These are phyloP conservation scores for Porites rus DNA, from an alignment of 92 coral and sea anemone genomes.

Conservation along the genomic window DNA sequence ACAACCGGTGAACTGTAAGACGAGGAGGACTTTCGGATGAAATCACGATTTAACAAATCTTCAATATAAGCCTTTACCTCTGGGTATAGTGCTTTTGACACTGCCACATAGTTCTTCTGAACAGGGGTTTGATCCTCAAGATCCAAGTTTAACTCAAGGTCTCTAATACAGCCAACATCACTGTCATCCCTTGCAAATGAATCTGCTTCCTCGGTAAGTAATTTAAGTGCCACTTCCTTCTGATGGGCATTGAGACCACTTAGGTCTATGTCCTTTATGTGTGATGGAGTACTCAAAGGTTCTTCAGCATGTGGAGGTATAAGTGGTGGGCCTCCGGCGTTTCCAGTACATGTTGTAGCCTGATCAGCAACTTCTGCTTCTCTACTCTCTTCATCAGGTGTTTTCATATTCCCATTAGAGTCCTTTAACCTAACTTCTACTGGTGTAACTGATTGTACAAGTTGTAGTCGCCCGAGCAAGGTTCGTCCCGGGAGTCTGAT, in stretches of 20 bases:
- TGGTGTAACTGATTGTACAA: conserved; percentile 76
- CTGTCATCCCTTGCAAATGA: conserved; percentile 67
- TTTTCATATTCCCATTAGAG: conserved; percentile 8
- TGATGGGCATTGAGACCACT: conserved; percentile 51
- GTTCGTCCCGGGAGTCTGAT: conserved; percentile 56
- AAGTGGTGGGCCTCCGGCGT: not conserved
- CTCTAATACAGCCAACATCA: conserved; percentile 65
- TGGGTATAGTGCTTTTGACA: conserved; percentile 71
- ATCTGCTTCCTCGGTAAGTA: conserved; percentile 58
- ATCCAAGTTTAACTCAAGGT: conserved; percentile 65
- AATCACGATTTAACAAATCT: conserved; percentile 68
- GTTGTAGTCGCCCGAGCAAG: conserved; percentile 57
- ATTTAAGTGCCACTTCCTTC: conserved; percentile 38
- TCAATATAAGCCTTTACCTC: conserved; percentile 72
- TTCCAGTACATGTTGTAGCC: not conserved
- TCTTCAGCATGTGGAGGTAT: conserved; percentile 40
- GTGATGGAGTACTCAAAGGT: conserved; percentile 20
- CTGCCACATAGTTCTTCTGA: conserved; percentile 72
- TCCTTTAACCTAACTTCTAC: conserved; percentile 49
- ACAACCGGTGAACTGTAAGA: conserved; percentile 67
- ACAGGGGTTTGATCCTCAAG: conserved; percentile 68
- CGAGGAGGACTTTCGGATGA: conserved; percentile 60
- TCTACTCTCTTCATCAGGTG: not conserved
- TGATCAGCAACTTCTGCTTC: not conserved
- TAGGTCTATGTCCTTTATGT: conserved; percentile 56